These are phyloP conservation scores for Aspiorhynchus laticeps DNA, from an alignment of 2,113 vertebrate species.

Conservation along the genomic window DNA sequence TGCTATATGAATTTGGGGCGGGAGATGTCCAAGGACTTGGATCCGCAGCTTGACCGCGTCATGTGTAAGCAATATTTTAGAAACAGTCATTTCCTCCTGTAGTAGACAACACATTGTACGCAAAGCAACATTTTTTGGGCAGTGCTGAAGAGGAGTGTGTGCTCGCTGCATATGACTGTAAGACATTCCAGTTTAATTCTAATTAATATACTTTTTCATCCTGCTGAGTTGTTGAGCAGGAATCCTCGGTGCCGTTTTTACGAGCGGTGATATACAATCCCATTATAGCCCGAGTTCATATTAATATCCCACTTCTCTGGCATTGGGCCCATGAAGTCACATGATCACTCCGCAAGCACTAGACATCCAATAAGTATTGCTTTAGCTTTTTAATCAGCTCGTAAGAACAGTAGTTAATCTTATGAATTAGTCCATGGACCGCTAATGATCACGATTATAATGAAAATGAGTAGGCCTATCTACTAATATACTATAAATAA, in stretches of 20 bases:
- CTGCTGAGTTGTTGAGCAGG: slow-evolving; percentile 87
- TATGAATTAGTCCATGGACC: neutral
- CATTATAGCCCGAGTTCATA: slow-evolving; percentile 98
- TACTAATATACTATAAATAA: too few species aligned
- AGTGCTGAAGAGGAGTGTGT: neutral
- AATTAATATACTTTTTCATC: slow-evolving; percentile 91
- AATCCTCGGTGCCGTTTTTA: slow-evolving; percentile 98
- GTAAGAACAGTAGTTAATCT: neutral
- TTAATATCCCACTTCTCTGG: slow-evolving; percentile 92
- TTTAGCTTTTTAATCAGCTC: slow-evolving; percentile 76
- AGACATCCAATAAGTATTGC: slow-evolving; percentile 79
- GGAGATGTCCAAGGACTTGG: neutral
- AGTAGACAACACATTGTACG: neutral
- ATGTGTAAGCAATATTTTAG: neutral
- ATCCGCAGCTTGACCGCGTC: neutral
- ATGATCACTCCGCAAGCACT: slow-evolving; percentile 84
- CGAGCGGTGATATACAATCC: slow-evolving; percentile 98
- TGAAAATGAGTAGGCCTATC: neutral
- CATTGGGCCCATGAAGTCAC: slow-evolving; percentile 82
- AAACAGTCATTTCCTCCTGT: neutral
- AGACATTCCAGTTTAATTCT: slow-evolving; percentile 81
- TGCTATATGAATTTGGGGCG: neutral
- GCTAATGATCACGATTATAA: neutral
- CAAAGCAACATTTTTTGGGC: neutral
- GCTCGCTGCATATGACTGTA: slow-evolving; percentile 10